Evolutionary conservation across 2,113 vertebrate species (phyloP).

Genomic region (Prolemur simus): DNA sequence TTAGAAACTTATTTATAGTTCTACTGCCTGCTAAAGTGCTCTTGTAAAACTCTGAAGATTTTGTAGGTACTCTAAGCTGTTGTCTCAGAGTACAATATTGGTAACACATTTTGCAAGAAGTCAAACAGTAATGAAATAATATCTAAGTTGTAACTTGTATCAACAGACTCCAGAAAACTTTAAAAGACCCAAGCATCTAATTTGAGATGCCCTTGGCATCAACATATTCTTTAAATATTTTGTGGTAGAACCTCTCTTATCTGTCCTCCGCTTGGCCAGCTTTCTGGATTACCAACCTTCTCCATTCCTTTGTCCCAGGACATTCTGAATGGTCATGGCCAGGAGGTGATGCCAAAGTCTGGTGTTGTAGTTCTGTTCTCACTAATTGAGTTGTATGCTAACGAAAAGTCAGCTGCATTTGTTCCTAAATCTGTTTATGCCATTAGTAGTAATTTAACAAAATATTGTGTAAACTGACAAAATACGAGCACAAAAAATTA

Average conservation of each 20-base stretch:
- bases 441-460: background rate
- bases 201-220: background rate
- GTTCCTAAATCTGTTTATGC: constrained; percentile 34
- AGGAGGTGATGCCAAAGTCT: background rate
- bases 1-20: background rate
- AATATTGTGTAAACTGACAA: constrained; percentile 10
- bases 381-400: background rate
- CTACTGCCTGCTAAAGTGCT: background rate
- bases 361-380: background rate
- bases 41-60: background rate
- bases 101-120: constrained; percentile 13
- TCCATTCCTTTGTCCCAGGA: background rate
- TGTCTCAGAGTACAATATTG: background rate
- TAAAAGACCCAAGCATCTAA: background rate
- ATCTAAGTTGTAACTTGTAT: constrained; percentile 7
- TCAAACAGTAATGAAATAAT: background rate
- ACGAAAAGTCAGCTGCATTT: constrained; percentile 23
- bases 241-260: background rate
- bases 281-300: background rate
- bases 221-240: background rate
- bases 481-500: background rate
- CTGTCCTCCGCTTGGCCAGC: background rate
- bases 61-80: background rate
- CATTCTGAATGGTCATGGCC: background rate
- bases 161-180: constrained; percentile 19